Conservation (phyloP, 2,797 vertebrate genomes). For the Potorous gilbertii region DNA sequence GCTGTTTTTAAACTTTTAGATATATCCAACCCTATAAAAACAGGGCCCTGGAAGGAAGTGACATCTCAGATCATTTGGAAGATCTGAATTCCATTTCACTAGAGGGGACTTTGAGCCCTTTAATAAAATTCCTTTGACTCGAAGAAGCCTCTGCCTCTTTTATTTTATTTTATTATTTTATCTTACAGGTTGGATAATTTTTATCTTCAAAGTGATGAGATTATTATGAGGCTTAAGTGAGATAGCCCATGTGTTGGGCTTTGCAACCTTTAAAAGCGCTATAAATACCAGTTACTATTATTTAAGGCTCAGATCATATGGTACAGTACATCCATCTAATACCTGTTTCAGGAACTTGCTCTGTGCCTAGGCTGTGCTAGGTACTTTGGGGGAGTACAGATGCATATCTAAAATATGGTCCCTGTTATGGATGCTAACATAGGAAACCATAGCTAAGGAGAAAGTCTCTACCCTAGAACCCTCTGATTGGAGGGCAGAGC, state of each 20-base stretch:
- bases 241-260: not conserved
- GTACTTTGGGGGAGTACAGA: conserved; percentile 2
- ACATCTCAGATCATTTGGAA: too few species aligned
- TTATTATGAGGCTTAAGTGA: not conserved
- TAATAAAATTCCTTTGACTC: too few species aligned
- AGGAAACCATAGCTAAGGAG: not conserved
- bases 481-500: not conserved
- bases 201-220: not conserved
- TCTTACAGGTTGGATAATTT: too few species aligned
- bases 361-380: not conserved
- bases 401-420: not conserved
- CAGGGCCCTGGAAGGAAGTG: too few species aligned
- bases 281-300: not conserved
- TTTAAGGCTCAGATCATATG: not conserved
- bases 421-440: not conserved
- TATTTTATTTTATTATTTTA: too few species aligned
- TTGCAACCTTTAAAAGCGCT: not conserved
- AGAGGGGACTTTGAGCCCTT: too few species aligned
- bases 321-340: not conserved
- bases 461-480: not conserved
- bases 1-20: too few species aligned
- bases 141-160: too few species aligned
- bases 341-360: not conserved
- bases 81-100: too few species aligned
- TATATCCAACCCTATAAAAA: too few species aligned